phyloP scores from a whole-genome alignment of 2,888 invertebrate genomes.

The Xanthorhoe designata region DNA sequence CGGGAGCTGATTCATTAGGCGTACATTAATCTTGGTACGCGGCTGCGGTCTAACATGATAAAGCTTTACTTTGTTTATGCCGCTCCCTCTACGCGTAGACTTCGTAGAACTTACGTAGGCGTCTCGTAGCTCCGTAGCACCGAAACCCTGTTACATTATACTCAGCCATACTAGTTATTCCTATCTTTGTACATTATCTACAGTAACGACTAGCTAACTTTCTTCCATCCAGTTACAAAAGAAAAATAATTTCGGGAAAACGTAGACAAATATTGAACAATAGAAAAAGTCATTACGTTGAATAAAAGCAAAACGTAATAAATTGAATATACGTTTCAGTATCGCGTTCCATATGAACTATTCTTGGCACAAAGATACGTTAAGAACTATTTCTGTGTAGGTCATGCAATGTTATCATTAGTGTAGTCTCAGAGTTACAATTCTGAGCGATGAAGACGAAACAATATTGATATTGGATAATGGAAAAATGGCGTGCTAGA shows the following conservation, averaged over 20 bases:
- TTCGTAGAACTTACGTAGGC: constrained; percentile 27
- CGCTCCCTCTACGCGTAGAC: constrained; percentile 34
- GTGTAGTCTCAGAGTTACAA: constrained; percentile 68
- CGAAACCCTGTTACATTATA: constrained; percentile 1
- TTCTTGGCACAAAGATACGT: constrained; percentile 34
- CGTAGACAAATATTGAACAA: constrained; percentile 13
- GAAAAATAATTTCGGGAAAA: constrained; percentile 1
- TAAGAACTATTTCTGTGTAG: constrained; percentile 48
- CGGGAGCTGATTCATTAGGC: constrained; percentile 76
- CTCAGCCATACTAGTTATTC: not conserved
- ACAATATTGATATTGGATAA: constrained; percentile 83
- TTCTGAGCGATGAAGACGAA: constrained; percentile 78
- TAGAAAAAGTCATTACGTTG: constrained; percentile 13
- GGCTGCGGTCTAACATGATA: constrained; percentile 58
- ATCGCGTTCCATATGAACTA: constrained; percentile 34
- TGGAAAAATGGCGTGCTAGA: constrained; percentile 81
- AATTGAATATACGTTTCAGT: constrained; percentile 33
- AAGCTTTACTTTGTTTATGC: constrained; percentile 64
- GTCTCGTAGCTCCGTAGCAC: constrained; percentile 21
- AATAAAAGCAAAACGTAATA: constrained; percentile 24
- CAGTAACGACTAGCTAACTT: constrained; percentile 2
- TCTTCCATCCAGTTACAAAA: constrained; percentile 3
- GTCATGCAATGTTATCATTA: constrained; percentile 79
- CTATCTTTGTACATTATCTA: not conserved
- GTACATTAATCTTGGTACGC: constrained; percentile 72